Percentiles rank a stretch among this genome's conserved stretches.
phyloP scores from a whole-genome alignment of 2,888 invertebrate species.

The Melikaiella ostensackeni region DNA sequence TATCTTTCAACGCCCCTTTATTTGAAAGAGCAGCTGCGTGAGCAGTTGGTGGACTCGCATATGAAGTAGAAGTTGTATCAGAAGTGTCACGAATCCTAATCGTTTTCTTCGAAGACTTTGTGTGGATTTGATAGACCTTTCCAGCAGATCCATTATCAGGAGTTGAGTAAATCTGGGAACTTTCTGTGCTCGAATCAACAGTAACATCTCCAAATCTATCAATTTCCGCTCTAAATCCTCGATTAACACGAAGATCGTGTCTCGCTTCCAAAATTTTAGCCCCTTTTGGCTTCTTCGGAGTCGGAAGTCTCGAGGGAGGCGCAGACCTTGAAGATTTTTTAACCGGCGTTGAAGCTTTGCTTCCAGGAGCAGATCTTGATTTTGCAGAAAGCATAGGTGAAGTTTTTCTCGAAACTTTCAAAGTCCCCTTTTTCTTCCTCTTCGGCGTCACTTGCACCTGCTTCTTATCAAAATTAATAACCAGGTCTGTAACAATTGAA shows the following conservation, averaged over 20 bases:
- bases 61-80: conserved; percentile 72
- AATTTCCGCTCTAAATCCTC: conserved; percentile 46
- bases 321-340: conserved; percentile 61
- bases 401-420: conserved; percentile 32
- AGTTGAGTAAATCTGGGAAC: conserved; percentile 60
- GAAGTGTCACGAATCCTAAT: conserved; percentile 65
- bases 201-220: conserved; percentile 46
- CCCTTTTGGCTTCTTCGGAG: conserved; percentile 57
- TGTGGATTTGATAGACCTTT: conserved; percentile 57
- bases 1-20: conserved; percentile 51
- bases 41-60: conserved; percentile 68
- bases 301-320: conserved; percentile 56
- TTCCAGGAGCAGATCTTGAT: conserved; percentile 58
- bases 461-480: conserved; percentile 65
- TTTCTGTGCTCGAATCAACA: conserved; percentile 66
- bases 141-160: conserved; percentile 49
- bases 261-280: not conserved
- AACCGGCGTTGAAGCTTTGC: conserved; percentile 58
- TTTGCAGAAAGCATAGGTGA: conserved; percentile 55
- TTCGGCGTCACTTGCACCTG: conserved; percentile 66
- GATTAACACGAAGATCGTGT: not conserved
- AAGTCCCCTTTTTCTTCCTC: conserved; percentile 48
- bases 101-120: conserved; percentile 51
- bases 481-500: conserved; percentile 59
- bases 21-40: conserved; percentile 54